These are phyloP conservation scores for Rhorus exstirpatorius DNA, from an alignment of 2,888 invertebrate species.

Conservation along the genomic window DNA sequence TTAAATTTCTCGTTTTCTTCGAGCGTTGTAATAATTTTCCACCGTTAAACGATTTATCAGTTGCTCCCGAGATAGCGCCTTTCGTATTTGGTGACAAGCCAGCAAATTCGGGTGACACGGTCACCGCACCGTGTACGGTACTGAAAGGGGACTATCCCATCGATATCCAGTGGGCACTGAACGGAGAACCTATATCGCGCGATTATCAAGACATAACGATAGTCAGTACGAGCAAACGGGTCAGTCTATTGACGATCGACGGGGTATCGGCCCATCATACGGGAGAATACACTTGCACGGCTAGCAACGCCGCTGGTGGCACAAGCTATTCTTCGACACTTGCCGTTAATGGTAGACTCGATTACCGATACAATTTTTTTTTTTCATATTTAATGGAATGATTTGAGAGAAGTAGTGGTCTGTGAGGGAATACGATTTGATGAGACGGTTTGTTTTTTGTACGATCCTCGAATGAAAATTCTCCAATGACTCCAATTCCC, in stretches of 20 bases:
- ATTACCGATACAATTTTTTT: slow-evolving; percentile 21
- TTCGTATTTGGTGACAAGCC: slow-evolving; percentile 91
- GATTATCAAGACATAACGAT: slow-evolving; percentile 74
- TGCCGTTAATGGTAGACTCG: slow-evolving; percentile 89
- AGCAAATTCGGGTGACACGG: slow-evolving; percentile 91
- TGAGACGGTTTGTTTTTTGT: slow-evolving; percentile 22
- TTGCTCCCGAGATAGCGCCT: slow-evolving; percentile 91
- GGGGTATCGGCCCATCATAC: slow-evolving; percentile 89
- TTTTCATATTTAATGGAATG: slow-evolving; percentile 34
- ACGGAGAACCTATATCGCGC: slow-evolving; percentile 87
- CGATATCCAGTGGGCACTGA: slow-evolving; percentile 91
- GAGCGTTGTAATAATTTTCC: neutral
- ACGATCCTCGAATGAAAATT: neutral
- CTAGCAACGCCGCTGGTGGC: slow-evolving; percentile 89
- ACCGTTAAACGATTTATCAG: slow-evolving; percentile 82
- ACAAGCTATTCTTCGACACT: slow-evolving; percentile 88
- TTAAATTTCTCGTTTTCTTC: neutral
- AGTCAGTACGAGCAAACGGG: slow-evolving; percentile 84
- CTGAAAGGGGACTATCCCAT: slow-evolving; percentile 92
- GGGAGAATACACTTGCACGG: slow-evolving; percentile 90
- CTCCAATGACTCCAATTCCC: neutral
- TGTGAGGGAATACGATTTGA: slow-evolving; percentile 12
- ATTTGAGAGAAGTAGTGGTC: slow-evolving; percentile 2
- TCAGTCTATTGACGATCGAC: slow-evolving; percentile 89
- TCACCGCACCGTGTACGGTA: slow-evolving; percentile 90